Evolutionary conservation across 1,140 invertebrate genomes (phyloP).

Genomic region (Drosophila eugracilis): DNA sequence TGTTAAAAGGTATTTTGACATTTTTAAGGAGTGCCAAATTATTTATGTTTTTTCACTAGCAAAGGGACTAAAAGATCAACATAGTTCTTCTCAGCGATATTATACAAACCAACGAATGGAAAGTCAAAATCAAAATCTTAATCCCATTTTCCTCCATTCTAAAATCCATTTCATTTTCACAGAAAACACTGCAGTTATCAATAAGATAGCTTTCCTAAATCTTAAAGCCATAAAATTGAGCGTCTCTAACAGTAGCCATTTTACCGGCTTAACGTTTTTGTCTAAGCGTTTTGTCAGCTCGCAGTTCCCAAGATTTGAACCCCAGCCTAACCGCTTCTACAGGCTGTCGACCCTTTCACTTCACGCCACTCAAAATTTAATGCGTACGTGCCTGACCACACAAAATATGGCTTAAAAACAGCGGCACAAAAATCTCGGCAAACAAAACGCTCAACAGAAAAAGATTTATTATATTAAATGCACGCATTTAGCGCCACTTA

Average conservation of each 20-base stretch:
- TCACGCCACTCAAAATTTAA: constrained; percentile 61
- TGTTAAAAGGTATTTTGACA: too few relatives aligned
- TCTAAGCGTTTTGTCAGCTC: background rate
- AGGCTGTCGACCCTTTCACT: constrained; percentile 81
- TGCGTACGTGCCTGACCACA: constrained; percentile 70
- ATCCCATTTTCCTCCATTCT: background rate
- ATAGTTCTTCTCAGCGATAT: too few relatives aligned
- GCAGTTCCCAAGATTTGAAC: constrained; percentile 21
- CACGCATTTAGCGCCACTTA: constrained; percentile 81
- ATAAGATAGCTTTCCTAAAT: too few relatives aligned
- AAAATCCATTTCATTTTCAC: background rate
- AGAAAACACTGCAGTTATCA: background rate
- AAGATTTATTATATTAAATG: constrained; percentile 81
- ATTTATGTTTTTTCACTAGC: too few relatives aligned
- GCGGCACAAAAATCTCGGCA: constrained; percentile 25
- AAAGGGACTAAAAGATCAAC: too few relatives aligned
- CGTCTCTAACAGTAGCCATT: constrained; percentile 15
- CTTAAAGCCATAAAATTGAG: constrained; percentile 20
- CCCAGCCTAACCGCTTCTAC: constrained; percentile 27
- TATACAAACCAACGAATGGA: background rate
- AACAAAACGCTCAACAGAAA: constrained; percentile 39
- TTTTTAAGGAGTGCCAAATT: too few relatives aligned
- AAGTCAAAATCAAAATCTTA: background rate
- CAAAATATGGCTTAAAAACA: constrained; percentile 69
- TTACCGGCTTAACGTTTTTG: constrained; percentile 15